These are phyloP conservation scores for Gryllus longicercus DNA, from an alignment of 2,888 invertebrate genomes.

Conservation along the genomic window DNA sequence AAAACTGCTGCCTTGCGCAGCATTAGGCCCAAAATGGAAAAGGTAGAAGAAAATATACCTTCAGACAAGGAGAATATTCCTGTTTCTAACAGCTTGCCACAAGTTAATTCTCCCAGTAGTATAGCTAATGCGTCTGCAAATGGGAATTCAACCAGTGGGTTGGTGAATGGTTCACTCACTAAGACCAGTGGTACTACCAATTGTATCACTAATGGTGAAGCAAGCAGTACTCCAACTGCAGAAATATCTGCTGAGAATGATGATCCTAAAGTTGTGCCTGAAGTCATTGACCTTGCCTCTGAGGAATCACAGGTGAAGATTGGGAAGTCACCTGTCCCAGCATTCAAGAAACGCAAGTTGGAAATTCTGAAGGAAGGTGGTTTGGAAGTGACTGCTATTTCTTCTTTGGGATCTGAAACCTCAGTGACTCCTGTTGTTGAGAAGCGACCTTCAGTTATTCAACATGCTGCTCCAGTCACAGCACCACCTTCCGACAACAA, in stretches of 20 bases:
- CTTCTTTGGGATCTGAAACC: constrained; percentile 41
- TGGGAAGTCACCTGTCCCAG: constrained; percentile 30
- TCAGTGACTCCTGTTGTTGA: constrained; percentile 35
- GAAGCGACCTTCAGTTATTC: constrained; percentile 49
- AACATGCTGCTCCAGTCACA: constrained; percentile 39
- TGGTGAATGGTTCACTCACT: neutral
- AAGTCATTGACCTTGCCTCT: constrained; percentile 44
- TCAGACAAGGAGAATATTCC: constrained; percentile 59
- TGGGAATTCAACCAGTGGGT: neutral
- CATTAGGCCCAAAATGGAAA: constrained; percentile 63
- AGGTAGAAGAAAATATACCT: constrained; percentile 42
- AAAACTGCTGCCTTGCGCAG: constrained; percentile 55
- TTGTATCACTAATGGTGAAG: neutral
- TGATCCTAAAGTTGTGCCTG: constrained; percentile 42
- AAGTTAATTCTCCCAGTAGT: neutral
- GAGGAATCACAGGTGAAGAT: constrained; percentile 31
- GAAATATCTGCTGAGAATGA: constrained; percentile 21
- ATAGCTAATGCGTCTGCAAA: neutral
- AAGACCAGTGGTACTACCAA: neutral
- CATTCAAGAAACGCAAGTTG: constrained; percentile 63
- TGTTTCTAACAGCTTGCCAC: constrained; percentile 39
- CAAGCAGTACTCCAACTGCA: neutral
- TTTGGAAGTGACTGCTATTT: constrained; percentile 68
- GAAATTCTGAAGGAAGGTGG: constrained; percentile 73
- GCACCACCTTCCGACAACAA: constrained; percentile 21